Evolutionary conservation across 2,888 invertebrate species (phyloP).

Genomic region (Melanostoma scalare): DNA sequence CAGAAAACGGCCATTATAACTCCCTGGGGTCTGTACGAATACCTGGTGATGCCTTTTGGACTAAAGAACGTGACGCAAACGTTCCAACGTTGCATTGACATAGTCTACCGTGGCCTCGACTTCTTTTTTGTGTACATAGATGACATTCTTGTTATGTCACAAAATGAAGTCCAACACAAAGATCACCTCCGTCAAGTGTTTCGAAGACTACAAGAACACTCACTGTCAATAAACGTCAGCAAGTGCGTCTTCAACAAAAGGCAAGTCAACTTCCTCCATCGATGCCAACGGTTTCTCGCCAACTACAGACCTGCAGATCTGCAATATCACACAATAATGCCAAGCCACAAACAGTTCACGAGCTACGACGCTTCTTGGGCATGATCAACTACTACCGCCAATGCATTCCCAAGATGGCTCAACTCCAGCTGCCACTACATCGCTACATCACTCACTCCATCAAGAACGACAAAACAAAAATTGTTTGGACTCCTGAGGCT

Average conservation of each 20-base stretch:
- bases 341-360: constrained; percentile 40
- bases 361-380: constrained; percentile 65
- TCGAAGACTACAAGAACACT: too few species aligned
- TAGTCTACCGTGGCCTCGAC: too few species aligned
- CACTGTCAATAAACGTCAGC: constrained; percentile 56
- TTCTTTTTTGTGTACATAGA: too few species aligned
- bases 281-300: constrained; percentile 49
- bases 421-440: constrained; percentile 19
- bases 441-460: not conserved
- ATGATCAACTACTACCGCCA: constrained; percentile 68
- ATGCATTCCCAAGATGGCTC: constrained; percentile 49
- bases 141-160: too few species aligned
- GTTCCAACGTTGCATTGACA: not conserved
- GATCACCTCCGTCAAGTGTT: too few species aligned
- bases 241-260: constrained; percentile 49
- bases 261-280: constrained; percentile 38
- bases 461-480: too few species aligned
- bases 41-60: not conserved
- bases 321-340: constrained; percentile 41
- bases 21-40: not conserved
- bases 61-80: not conserved
- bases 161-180: too few species aligned
- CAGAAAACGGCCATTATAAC: not conserved
- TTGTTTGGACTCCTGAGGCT: too few species aligned
- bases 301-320: constrained; percentile 57